Evolutionary conservation across 2,888 invertebrate genomes (phyloP), one percentile per base, ranked within the genome.

Genomic region (Orthosia cruda): DNA sequence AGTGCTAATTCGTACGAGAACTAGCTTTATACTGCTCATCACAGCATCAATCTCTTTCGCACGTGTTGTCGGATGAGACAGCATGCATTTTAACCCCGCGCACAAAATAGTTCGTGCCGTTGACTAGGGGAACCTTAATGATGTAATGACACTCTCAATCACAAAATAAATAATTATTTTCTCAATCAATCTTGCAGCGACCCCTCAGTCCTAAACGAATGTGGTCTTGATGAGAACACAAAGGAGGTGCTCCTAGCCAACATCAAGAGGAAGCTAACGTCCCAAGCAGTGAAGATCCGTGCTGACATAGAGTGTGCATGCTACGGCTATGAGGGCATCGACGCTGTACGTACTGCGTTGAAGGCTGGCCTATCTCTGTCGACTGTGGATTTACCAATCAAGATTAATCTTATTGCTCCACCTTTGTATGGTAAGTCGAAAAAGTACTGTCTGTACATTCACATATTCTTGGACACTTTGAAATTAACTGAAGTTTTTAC

Each of bases 371-470:
- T 99, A 54, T 98, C 98, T 57, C 97, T 99, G 69, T 99, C 99
- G 5, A 99, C 99, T 0, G 98, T 98, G 87, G 99, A 99, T 87
- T 97, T 99, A 96, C 99, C 99, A 0, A 99, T 99, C 88, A 99
- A 99, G 97, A 99, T 99, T 89, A 99, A 99, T 96, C 97, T 99
- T 85, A 99, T 99, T 92, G 99, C 99, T 9, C 99, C 99, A 50
- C 99, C 99, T 70, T 97, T 99, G 87, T 99, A 99, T 97, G 98
- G 98, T 98, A 96, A 93, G 93, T 45, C n/a, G n/a, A n/a, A n/a
- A n/a, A n/a, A n/a, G n/a, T n/a, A n/a, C n/a, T n/a, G n/a, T n/a
- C n/a, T n/a, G n/a, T n/a, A n/a, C n/a, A n/a, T n/a, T n/a, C n/a
- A 15, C 13, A 50, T 49, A n/a, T 7, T 40, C 40, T 40, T 40